A percentile compares a stretch with the other conserved stretches of the same genome.
Evolutionary conservation across 2,888 invertebrate species (phyloP).

Genomic region (Drosophila multiciliata): DNA sequence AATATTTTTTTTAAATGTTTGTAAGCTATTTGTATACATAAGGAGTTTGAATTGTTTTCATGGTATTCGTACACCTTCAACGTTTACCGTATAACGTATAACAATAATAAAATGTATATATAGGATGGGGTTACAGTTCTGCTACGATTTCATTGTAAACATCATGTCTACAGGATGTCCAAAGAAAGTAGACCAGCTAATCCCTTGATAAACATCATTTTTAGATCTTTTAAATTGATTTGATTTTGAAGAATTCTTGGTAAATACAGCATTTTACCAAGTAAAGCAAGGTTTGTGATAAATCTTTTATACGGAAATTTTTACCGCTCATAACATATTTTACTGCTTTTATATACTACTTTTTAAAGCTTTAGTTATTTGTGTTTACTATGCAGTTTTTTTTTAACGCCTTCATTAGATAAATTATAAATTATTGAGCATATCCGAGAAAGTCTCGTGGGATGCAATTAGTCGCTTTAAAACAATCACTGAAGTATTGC

Average conservation of each 20-base stretch:
- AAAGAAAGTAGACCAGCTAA: slow-evolving; percentile 32
- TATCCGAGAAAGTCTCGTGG: slow-evolving; percentile 49
- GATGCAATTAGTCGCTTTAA: slow-evolving; percentile 68
- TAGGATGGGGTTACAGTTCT: slow-evolving; percentile 42
- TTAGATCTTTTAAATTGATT: slow-evolving; percentile 52
- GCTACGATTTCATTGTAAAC: slow-evolving; percentile 40
- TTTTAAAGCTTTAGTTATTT: not conserved
- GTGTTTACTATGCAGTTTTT: not conserved
- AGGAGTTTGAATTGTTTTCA: slow-evolving; percentile 38
- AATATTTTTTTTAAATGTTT: not conserved
- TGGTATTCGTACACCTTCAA: slow-evolving; percentile 31
- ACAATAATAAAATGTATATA: not conserved
- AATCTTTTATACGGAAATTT: slow-evolving; percentile 7
- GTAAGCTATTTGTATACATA: slow-evolving; percentile 53
- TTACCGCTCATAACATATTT: not conserved
- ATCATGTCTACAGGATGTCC: slow-evolving; percentile 1
- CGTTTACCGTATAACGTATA: slow-evolving; percentile 1
- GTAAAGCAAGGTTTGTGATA: slow-evolving; percentile 17
- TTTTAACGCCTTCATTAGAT: slow-evolving; percentile 39
- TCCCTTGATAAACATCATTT: slow-evolving; percentile 57
- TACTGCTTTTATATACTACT: not conserved
- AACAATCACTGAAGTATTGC: slow-evolving; percentile 48
- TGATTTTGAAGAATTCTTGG: slow-evolving; percentile 31
- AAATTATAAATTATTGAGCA: slow-evolving; percentile 49
- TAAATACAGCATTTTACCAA: slow-evolving; percentile 17